Base-by-base conservation (phyloP, 2,113 vertebrate species). In the Siphamia tubifer region DNA sequence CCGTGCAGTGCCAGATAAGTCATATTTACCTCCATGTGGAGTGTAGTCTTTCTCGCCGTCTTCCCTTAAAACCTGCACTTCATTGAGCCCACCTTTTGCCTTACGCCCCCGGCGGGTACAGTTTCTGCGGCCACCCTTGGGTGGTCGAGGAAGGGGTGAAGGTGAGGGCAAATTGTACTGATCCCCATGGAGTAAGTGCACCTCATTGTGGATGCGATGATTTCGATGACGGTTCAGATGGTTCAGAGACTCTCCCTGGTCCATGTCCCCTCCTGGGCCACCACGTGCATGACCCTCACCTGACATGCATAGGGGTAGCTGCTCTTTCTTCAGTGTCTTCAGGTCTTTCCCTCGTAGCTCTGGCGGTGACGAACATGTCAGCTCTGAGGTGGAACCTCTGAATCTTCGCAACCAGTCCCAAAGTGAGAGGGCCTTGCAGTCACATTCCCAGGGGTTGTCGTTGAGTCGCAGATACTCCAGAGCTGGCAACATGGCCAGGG, bases 381-480 rank as follows among this genome's bases (percentile, higher is more conserved):
- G 90, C 0, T 90, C 86, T 0, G 97, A 98, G 55, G 96, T 96
- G 81, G 97, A 98, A 39, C 97, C 97, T 23, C 95, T 82, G 92
- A 99, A 99, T 42, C 93, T 79, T 39, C 89, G 92, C 55, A 98
- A 93, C 97, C 97, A 99, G 62, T 97, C 96, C 97, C 96, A 99
- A 49, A 99, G 93, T 0, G 97, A 95, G 49, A 92, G 91, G 0
- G 94, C 94, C 61, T 94, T 94, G 92, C 97, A 99, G 28, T 94
- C 94, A 6, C 97, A 99, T 85, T 95, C 94, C 97, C 97, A 99
- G 0, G 96, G 94, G 63, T 99, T 99, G 69, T 95, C 94, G 0
- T 99, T 99, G 68, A 99, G 94, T 44, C 97, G 94, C 24, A 99
- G 94, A 77, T 98, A 99, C 91, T 99, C 96, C 69, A 98, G 91